These are phyloP conservation scores for Dysidea cf. avara DNA, from an alignment of 37 sponge, comb jelly and placozoan genomes.

Conservation along the genomic window DNA sequence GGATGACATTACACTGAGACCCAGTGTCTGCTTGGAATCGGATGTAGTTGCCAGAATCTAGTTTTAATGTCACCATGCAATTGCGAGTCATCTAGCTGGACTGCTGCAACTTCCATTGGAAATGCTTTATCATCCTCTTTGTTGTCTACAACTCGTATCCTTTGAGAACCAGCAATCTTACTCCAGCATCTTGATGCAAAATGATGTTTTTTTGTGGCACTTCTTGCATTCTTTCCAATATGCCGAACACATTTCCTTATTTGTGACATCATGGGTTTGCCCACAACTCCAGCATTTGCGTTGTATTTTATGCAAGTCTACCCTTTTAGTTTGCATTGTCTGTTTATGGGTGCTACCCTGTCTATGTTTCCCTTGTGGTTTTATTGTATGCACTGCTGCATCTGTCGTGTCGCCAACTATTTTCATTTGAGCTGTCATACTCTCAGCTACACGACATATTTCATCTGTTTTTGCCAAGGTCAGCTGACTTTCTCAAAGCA, in stretches of 20 bases:
- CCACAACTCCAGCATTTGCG: not conserved
- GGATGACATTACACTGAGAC: conserved; percentile 44
- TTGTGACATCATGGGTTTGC: not conserved
- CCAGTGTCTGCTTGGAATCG: conserved; percentile 41
- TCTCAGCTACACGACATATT: not conserved
- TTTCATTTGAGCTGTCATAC: not conserved
- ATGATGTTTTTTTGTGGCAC: not conserved
- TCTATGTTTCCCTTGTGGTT: too few species aligned
- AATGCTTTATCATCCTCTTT: conserved; percentile 13
- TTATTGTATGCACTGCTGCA: too few species aligned
- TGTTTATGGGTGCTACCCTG: too few species aligned
- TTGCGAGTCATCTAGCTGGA: conserved; percentile 31
- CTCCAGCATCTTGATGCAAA: not conserved
- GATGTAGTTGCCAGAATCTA: conserved; percentile 26
- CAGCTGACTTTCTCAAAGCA: too few species aligned
- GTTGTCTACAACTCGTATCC: not conserved
- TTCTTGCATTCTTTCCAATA: not conserved
- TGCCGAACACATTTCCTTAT: not conserved
- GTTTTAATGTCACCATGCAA: conserved; percentile 26
- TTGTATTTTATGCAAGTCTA: too few species aligned
- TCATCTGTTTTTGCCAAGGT: not conserved
- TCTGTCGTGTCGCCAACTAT: not conserved
- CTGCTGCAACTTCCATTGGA: not conserved
- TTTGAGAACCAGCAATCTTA: not conserved
- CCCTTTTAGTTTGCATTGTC: too few species aligned